Percentiles rank a stretch among this genome's conserved stretches.
Conservation (phyloP, 2,113 vertebrate species). For the Catharus minimus region DNA sequence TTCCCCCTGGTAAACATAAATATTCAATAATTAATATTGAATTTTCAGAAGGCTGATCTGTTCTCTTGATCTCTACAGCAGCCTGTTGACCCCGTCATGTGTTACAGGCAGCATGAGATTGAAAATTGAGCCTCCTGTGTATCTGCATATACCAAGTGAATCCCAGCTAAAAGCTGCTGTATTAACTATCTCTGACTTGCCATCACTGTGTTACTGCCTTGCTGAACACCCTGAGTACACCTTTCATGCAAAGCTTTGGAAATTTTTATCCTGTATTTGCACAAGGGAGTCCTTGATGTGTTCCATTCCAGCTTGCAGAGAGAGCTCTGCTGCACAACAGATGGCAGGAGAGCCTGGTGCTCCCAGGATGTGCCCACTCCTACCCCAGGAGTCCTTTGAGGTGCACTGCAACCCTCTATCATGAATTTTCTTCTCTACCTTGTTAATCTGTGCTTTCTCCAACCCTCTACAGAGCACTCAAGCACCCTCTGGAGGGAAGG, state of each 20-base stretch:
- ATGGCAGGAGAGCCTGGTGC: not conserved
- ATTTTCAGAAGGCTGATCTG: constrained; percentile 30
- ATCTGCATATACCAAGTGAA: not conserved
- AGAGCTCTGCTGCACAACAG: not conserved
- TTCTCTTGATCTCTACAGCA: constrained; percentile 50
- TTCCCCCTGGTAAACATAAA: constrained; percentile 41
- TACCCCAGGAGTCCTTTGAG: not conserved
- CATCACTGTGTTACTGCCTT: no score
- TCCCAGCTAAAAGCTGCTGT: not conserved
- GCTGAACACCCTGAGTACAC: not conserved
- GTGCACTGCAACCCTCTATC: not conserved
- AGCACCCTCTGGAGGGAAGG: not conserved
- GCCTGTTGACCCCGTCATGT: constrained; percentile 27
- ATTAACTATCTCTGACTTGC: not conserved
- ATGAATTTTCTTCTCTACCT: not conserved
- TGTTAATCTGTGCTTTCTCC: not conserved
- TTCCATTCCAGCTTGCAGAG: not conserved
- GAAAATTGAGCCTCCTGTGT: not conserved
- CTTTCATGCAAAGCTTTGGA: not conserved
- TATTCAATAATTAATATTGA: constrained; percentile 68
- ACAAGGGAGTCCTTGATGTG: not conserved
- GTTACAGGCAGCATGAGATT: not conserved
- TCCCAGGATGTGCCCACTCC: not conserved
- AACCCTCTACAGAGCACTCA: not conserved
- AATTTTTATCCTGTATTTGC: not conserved